phyloP scores from a whole-genome alignment of 2,797 vertebrate species.

The Darevskia nairensis region DNA sequence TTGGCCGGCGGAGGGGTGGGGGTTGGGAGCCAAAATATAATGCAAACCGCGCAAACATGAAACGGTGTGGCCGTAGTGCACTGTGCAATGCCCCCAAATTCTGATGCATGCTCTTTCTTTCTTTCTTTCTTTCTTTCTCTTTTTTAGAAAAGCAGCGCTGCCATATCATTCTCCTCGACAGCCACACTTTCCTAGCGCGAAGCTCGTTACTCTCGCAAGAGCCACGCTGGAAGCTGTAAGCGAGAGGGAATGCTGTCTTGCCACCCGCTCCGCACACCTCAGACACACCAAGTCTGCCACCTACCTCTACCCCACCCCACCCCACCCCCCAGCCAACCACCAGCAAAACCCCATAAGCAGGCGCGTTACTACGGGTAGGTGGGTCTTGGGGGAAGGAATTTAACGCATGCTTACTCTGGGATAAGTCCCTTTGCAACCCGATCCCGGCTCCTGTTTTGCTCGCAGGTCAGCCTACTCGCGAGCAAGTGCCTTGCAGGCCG shows the following conservation, averaged over 20 bases:
- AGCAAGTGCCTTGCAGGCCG: not conserved
- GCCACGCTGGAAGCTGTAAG: not conserved
- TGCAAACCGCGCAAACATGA: not conserved
- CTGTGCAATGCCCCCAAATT: slow-evolving; percentile 61
- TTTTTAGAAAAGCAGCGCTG: slow-evolving; percentile 8
- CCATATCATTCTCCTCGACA: slow-evolving; percentile 24
- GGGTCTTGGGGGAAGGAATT: too few species aligned
- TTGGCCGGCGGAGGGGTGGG: slow-evolving; percentile 53
- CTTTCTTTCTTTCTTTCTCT: not conserved
- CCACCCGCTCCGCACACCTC: not conserved
- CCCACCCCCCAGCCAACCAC: not conserved
- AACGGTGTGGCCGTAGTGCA: slow-evolving; percentile 20
- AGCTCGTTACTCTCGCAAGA: not conserved
- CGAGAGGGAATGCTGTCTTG: not conserved
- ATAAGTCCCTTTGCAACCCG: not conserved
- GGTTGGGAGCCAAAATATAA: not conserved
- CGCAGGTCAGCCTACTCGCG: not conserved
- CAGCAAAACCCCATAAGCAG: not conserved
- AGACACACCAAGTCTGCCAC: not conserved
- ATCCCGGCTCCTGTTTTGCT: not conserved
- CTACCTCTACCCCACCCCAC: too few species aligned
- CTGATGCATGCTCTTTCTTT: slow-evolving; percentile 22
- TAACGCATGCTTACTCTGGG: not conserved
- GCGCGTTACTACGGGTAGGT: not conserved
- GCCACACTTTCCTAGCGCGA: not conserved